A percentile compares a stretch with the other conserved stretches of the same genome.
phyloP scores from a whole-genome alignment of 2,888 invertebrate genomes.

The Ochropleura leucogaster region DNA sequence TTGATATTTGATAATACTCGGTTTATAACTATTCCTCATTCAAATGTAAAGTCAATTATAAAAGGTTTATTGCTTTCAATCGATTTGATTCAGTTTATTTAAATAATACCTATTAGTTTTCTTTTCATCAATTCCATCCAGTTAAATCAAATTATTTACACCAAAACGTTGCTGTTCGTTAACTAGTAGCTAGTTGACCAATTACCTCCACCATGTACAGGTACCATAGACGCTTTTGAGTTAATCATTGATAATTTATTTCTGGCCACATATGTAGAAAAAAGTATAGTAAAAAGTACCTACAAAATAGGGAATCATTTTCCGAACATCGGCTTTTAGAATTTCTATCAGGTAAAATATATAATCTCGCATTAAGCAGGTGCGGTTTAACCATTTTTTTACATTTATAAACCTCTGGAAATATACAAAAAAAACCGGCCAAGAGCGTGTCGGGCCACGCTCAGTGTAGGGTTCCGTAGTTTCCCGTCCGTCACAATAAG shows the following conservation, averaged over 20 bases:
- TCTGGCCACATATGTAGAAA: no score
- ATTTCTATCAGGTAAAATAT: not conserved
- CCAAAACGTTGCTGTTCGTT: not conserved
- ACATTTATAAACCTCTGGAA: no score
- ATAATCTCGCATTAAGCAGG: no score
- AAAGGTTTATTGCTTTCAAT: not conserved
- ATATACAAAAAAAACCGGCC: no score
- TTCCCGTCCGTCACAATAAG: no score
- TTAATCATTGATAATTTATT: not conserved
- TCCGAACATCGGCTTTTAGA: not conserved
- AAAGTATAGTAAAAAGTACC: not conserved
- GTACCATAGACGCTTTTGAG: not conserved
- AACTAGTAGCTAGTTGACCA: not conserved
- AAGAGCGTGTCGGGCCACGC: no score
- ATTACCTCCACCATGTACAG: not conserved
- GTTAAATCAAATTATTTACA: not conserved
- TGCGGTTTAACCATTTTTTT: no score
- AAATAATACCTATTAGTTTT: not conserved
- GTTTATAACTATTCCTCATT: not conserved
- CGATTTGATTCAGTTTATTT: not conserved
- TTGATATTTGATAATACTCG: constrained; percentile 4
- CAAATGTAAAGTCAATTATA: not conserved
- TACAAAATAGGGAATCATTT: not conserved
- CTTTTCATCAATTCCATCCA: not conserved
- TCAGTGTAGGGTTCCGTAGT: no score